Evolutionary conservation across 2,888 invertebrate species (phyloP), one percentile per base, ranked within the genome.

Genomic region (Sesia bembeciformis): DNA sequence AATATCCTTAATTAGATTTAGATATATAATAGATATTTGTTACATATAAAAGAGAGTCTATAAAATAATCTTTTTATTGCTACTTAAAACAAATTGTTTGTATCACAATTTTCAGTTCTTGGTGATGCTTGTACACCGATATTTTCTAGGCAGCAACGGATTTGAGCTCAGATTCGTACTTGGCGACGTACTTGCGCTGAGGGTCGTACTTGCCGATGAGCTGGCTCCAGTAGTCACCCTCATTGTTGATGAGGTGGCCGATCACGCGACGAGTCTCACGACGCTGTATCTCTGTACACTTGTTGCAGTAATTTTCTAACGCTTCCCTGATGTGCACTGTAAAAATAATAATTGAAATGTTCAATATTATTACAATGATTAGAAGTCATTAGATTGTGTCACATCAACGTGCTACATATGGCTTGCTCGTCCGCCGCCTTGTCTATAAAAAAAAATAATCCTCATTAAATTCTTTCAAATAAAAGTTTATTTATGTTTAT

Each of bases 141-240:
- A 46, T n/a, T 46, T 46, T 8, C 4, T 23, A n/a, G 8, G 39
- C 50, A 5, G 5, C 38, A 38, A 50, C 39, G 50, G 50, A 38
- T 56, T 54, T 68, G 0, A 78, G 69, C 49, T 81, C 78, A 0
- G 51, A 53, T 54, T 82, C 79, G 62, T 81, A 81, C 55, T 70
- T 72, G 23, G 52, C 23, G 42, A 62, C 61, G 66, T 69, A 83
- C 56, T 70, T 73, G 7, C 64, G 63, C 0, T 62, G 55, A 0
- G 65, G 66, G 61, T 82, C 78, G 59, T 76, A 81, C 57, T 77
- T 80, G 38, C 49, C 53, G 42, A 49, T 51, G 40, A 86, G 69
- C 58, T 76, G 58, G 40, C 56, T 59, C 79, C 84, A 81, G 59
- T 67, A 70, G 0, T 66, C 66, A 3, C 57, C 58, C 52, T 63